Evolutionary conservation across 2,113 vertebrate genomes (phyloP), one percentile per base, ranked within the genome.

Genomic region (Colistium nudipinnis): DNA sequence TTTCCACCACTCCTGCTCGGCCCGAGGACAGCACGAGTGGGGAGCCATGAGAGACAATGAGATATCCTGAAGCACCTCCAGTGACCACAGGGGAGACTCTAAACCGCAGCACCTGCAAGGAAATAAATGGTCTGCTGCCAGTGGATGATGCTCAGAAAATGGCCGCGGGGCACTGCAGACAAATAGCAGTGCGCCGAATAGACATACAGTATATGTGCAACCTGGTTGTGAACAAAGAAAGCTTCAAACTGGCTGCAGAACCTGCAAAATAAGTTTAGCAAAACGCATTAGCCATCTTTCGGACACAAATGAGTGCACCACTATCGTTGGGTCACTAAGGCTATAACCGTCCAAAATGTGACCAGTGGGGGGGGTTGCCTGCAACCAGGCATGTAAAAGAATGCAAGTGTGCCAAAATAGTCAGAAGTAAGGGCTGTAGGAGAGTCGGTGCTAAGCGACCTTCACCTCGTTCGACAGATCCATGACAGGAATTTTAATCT

Each of bases 401-500:
- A 31, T 7, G 25, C 61, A n/a, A 48, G n/a, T 68, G 52, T 56
- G 36, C 47, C 64, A 55, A 60, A 76, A 76, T 77, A 68, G 62
- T 33, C 39, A 59, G 24, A 69, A 68, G 36, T 39, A 49, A 69
- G 55, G 71, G 5, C 70, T 45, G 65, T 44, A 35, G 55, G 75
- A 45, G 49, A 57, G 62, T 77, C 77, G 55, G 44, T 55, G 60
- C 70, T 74, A 80, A 81, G 61, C 70, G n/a, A 8, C 68, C 28
- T 78, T 81, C 62, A 70, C 70, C 64, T 55, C 74, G 73, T 89
- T 75, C 86, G 87, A 90, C 85, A 74, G 82, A 84, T 83, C 81
- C 74, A 86, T 84, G 84, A 80, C 74, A 89, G 82, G 90, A 92
- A 92, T 91, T 87, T 91, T 89, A 91, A 92, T 90, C 92, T 87